Evolutionary conservation across 2,888 invertebrate species (phyloP), one percentile per base, ranked within the genome.

Genomic region (Drosophila histrio): DNA sequence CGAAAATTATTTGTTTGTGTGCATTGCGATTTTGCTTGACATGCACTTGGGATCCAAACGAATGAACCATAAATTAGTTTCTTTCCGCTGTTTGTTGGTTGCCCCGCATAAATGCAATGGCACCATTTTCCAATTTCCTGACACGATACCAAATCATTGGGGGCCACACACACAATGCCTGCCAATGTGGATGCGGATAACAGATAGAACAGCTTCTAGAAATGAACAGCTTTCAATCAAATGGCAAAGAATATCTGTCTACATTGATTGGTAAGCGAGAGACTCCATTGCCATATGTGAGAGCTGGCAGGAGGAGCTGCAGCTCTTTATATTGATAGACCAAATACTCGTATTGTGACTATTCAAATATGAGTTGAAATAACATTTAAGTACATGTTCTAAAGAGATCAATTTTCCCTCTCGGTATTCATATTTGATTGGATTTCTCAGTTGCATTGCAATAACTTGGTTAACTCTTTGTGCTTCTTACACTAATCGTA

Each of bases 11-110:
- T 13, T 47, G 34, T 9, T 28, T 47, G 53, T 28, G 15, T 47
- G n/a, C 11, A 9, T 30, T 44, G 22, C 13, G 24, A 9, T 26
- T 56, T 32, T 17, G 8, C 36, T 43, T 21, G 13, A 15, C 19
- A 8, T 53, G 28, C 58, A 52, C 21, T 41, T 32, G 50, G 46
- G 8, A 53, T 19, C 21, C 17, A 11, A 32, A 24, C 39, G 24
- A 32, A 15, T 39, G 30, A 13, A 21, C 30, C 57, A 72, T 74
- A 77, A 77, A 79, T 82, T 71, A 71, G 60, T 47, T 54, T 60
- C 21, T 57, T 47, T 32, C 38, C 44, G 46, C 39, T 38, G 41
- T 24, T 44, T 53, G 38, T 54, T 39, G 58, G 13, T 49, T 22
- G 26, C 56, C 52, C 34, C 56, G 46, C 61, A 59, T 50, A 43